phyloP scores from a whole-genome alignment of 1,140 invertebrate genomes.

The Physella acuta region DNA sequence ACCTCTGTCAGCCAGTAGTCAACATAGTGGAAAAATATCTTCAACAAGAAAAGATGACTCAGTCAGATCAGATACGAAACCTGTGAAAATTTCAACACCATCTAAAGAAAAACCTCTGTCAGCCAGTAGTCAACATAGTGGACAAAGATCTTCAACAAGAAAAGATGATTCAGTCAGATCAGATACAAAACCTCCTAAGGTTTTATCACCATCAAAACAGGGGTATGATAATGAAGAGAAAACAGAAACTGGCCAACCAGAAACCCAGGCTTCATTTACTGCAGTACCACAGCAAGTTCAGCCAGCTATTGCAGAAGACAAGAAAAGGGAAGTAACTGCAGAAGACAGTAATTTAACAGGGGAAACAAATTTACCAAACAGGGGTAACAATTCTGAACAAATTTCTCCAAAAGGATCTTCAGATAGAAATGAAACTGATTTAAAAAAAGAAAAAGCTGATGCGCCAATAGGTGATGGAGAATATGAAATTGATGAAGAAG shows the following conservation, averaged over 20 bases:
- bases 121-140: not conserved
- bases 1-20: not conserved
- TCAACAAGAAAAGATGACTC: not conserved
- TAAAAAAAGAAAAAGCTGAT: not conserved
- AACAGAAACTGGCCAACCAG: too few relatives aligned
- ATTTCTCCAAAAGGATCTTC: not conserved
- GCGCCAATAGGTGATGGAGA: not conserved
- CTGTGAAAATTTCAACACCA: not conserved
- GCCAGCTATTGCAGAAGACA: not conserved
- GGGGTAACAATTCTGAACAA: not conserved
- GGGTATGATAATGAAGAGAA: not conserved
- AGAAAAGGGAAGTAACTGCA: not conserved
- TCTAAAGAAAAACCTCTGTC: not conserved
- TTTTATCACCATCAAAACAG: not conserved
- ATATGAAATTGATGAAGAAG: conserved; percentile 7
- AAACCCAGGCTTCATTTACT: too few relatives aligned
- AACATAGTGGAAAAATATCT: not conserved
- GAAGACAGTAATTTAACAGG: too few relatives aligned
- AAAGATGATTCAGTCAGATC: not conserved
- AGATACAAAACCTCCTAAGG: not conserved
- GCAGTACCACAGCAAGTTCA: too few relatives aligned
- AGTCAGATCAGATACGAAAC: not conserved
- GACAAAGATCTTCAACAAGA: not conserved
- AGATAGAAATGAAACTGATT: not conserved
- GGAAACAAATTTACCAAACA: not conserved